Conservation (phyloP, 2,113 vertebrate genomes). For the Eulemur rufifrons region DNA sequence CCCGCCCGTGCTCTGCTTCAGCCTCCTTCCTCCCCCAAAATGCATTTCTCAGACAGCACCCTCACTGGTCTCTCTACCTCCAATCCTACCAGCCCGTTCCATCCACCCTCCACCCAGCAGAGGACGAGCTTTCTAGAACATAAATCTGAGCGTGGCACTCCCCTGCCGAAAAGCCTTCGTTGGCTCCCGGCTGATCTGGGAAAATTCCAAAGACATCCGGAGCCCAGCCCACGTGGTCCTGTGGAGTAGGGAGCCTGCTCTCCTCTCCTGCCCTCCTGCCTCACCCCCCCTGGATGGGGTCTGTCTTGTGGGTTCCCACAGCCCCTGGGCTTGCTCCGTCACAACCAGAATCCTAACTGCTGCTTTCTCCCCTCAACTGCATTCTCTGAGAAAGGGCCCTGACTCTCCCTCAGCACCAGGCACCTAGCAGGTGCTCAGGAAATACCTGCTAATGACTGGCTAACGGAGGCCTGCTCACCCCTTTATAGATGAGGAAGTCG, state of each 20-base stretch:
- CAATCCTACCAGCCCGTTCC: neutral
- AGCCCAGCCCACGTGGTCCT: neutral
- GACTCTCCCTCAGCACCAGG: neutral
- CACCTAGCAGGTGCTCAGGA: neutral
- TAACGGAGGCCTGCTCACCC: neutral
- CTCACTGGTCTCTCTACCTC: neutral
- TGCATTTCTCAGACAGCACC: neutral
- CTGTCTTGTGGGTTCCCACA: neutral
- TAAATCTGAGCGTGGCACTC: neutral
- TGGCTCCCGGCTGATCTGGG: neutral
- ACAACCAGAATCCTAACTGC: neutral
- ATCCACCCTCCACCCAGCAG: neutral
- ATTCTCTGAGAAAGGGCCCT: neutral
- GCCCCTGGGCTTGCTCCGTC: neutral
- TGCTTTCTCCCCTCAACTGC: neutral
- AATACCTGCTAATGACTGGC: neutral
- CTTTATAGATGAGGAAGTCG: conserved; percentile 32
- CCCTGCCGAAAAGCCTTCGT: neutral
- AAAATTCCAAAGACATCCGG: neutral
- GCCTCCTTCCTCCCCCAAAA: neutral
- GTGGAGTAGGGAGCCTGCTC: neutral
- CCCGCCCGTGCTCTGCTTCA: neutral
- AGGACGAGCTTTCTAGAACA: neutral
- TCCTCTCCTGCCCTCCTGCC: neutral
- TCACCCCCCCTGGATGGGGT: neutral